Conservation (phyloP, 2,888 invertebrate species). For the Leptinotarsa juncta region DNA sequence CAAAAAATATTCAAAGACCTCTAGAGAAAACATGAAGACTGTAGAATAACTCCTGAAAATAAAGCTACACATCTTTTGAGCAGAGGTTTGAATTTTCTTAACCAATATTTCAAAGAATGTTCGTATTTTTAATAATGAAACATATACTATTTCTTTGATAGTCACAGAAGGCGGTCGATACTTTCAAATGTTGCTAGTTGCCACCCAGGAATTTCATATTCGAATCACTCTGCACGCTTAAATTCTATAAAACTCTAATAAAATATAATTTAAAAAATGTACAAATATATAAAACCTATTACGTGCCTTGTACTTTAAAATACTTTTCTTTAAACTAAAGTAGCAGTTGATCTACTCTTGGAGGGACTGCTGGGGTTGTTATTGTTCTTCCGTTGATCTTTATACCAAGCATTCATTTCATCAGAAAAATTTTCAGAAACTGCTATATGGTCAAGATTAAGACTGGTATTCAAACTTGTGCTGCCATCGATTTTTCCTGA, state of each 20-base stretch:
- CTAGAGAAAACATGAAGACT: not conserved
- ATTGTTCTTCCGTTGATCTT: slow-evolving; percentile 61
- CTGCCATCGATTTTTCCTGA: slow-evolving; percentile 49
- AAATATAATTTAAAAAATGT: slow-evolving; percentile 43
- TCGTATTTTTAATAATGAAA: no score
- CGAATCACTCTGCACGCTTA: slow-evolving; percentile 12
- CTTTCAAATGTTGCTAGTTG: no score
- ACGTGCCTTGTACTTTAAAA: slow-evolving; percentile 46
- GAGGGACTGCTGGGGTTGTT: slow-evolving; percentile 51
- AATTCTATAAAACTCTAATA: slow-evolving; percentile 25
- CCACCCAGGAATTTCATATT: no score
- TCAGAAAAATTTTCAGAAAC: slow-evolving; percentile 68
- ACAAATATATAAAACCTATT: slow-evolving; percentile 43
- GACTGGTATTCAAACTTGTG: slow-evolving; percentile 55
- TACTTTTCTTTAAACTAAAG: slow-evolving; percentile 54
- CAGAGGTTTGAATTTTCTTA: not conserved
- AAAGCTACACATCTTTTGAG: not conserved
- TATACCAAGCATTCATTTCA: slow-evolving; percentile 72
- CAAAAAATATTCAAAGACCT: not conserved
- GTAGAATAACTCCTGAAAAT: no score
- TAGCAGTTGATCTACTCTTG: slow-evolving; percentile 58
- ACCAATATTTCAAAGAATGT: no score
- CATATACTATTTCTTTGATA: no score
- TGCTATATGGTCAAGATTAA: slow-evolving; percentile 59
- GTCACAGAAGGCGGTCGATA: no score